Evolutionary conservation across 1,140 invertebrate genomes (phyloP).

Genomic region (Laupala kohalensis): DNA sequence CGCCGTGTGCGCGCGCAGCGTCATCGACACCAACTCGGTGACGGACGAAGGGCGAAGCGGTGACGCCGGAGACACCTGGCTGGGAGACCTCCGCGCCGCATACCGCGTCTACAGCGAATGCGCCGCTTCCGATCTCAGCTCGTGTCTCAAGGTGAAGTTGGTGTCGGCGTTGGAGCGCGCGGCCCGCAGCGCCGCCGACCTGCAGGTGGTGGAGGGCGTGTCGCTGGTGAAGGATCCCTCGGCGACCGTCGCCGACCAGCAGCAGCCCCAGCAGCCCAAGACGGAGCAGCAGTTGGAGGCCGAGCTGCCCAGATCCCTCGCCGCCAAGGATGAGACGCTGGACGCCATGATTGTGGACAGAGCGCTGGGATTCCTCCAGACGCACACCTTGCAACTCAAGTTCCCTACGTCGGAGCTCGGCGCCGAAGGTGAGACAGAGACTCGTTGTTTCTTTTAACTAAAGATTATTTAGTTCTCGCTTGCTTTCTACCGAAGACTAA

Average conservation of each 20-base stretch:
- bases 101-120: constrained; percentile 62
- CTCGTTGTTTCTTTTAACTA: too few species aligned
- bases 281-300: constrained; percentile 36
- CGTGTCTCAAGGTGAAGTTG: constrained; percentile 63
- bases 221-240: constrained; percentile 21
- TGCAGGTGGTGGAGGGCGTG: constrained; percentile 21
- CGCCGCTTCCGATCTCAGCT: constrained; percentile 47
- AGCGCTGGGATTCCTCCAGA: constrained; percentile 56
- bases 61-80: too few species aligned
- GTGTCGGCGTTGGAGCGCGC: constrained; percentile 55
- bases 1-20: not conserved
- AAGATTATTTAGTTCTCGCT: too few species aligned
- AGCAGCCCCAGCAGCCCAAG: constrained; percentile 27
- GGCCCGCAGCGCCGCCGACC: constrained; percentile 36
- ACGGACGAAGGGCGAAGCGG: too few species aligned
- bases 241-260: constrained; percentile 23
- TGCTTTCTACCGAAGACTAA: too few species aligned
- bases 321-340: constrained; percentile 56
- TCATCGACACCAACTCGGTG: too few species aligned
- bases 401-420: constrained; percentile 59
- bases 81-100: constrained; percentile 34
- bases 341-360: constrained; percentile 57
- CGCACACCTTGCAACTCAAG: constrained; percentile 65
- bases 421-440: constrained; percentile 64
- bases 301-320: constrained; percentile 45